Conservation (phyloP, 2,888 invertebrate species). For the Carpatolechia fugitivella region DNA sequence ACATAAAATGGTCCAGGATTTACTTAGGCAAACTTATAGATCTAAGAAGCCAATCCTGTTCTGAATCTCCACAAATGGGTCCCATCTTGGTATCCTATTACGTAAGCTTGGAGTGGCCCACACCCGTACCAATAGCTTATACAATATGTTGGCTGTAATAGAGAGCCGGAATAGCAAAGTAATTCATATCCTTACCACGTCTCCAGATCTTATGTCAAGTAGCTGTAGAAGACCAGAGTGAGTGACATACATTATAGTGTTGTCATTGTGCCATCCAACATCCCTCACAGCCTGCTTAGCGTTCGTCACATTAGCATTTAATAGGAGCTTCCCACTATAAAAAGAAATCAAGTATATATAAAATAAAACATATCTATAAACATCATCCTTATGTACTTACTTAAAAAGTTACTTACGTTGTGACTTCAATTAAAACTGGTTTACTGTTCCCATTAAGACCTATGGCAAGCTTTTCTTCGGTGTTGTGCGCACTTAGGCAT, state of each 20-base stretch:
- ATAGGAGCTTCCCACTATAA: conserved; percentile 44
- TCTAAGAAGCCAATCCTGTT: no score
- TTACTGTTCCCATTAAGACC: conserved; percentile 60
- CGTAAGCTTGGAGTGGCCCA: no score
- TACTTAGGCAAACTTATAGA: no score
- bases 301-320: conserved; percentile 34
- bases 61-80: no score
- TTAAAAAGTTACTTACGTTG: conserved; percentile 46
- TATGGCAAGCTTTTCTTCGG: conserved; percentile 48
- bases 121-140: no score
- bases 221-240: conserved; percentile 55
- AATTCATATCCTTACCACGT: conserved; percentile 46
- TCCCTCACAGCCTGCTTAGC: conserved; percentile 49
- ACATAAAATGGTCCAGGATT: no score
- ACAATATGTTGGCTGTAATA: no score
- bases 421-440: conserved; percentile 59
- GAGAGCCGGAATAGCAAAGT: no score
- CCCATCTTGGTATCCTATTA: no score
- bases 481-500: conserved; percentile 45
- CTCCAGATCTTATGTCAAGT: conserved; percentile 47
- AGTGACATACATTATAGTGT: conserved; percentile 52
- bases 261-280: conserved; percentile 58
- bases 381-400: no score
- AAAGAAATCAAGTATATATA: no score
- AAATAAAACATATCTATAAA: no score